Percentiles rank a stretch among this genome's conserved stretches.
Conservation (phyloP, 2,113 vertebrate species). For the Eira barbara region DNA sequence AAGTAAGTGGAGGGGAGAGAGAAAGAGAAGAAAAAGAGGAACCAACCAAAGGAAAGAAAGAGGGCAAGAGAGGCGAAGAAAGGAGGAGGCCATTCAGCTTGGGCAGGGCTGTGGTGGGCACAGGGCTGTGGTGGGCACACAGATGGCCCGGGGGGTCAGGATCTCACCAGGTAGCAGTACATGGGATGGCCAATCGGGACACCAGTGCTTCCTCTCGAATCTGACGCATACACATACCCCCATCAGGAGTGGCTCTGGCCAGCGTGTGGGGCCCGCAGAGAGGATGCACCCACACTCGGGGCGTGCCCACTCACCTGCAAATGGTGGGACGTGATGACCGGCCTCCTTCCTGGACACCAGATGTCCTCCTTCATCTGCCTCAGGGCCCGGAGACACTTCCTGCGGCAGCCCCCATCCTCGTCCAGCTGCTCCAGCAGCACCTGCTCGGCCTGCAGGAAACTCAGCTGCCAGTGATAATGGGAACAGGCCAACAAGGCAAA, state of each 20-base stretch:
- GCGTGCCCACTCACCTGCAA: conserved; percentile 82
- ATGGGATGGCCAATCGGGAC: fast-evolving
- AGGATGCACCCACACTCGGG: fast-evolving
- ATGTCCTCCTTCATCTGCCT: conserved; percentile 89
- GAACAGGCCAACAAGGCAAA: conserved; percentile 87
- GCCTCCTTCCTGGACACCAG: conserved; percentile 88
- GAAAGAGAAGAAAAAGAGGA: background rate
- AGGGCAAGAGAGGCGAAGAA: background rate
- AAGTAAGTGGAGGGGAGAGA: background rate
- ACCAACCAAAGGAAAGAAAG: background rate
- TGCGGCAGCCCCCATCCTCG: conserved; percentile 89
- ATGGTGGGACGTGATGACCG: conserved; percentile 87
- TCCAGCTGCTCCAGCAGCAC: conserved; percentile 86
- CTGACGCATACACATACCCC: background rate
- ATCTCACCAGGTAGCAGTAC: fast-evolving
- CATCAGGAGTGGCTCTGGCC: background rate
- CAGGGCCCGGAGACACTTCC: conserved; percentile 84
- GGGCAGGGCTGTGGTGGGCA: too few relatives aligned
- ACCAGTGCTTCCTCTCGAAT: fast-evolving
- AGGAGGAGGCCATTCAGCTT: background rate
- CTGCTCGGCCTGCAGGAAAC: conserved; percentile 86
- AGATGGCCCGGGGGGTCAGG: fast-evolving
- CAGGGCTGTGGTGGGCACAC: too few relatives aligned
- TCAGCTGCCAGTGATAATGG: conserved; percentile 90
- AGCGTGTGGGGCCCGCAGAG: fast-evolving